Percentiles rank a stretch among this genome's conserved stretches.
Evolutionary conservation across 2,888 invertebrate genomes (phyloP).

Genomic region (Heliconius cydno): DNA sequence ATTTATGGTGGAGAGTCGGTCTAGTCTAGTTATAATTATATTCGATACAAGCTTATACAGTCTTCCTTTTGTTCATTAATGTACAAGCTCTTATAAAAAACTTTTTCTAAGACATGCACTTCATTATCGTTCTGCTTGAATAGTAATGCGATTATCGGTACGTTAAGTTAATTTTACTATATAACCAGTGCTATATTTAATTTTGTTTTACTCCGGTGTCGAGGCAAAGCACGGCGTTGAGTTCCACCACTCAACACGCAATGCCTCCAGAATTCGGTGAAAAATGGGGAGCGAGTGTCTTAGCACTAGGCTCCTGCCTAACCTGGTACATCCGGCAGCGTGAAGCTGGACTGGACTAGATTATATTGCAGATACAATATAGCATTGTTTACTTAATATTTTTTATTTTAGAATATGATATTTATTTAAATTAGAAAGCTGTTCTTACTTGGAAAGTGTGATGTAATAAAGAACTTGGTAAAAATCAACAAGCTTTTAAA

Average conservation of each 20-base stretch:
- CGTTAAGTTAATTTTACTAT: not conserved
- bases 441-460: not conserved
- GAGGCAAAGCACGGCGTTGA: too few species aligned
- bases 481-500: not conserved
- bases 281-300: too few species aligned
- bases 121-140: not conserved
- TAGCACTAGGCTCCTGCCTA: too few species aligned
- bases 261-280: too few species aligned
- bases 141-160: not conserved
- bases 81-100: too few species aligned
- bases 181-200: not conserved
- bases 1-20: not conserved
- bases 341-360: not conserved
- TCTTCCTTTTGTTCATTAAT: too few species aligned
- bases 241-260: too few species aligned
- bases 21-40: not conserved
- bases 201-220: too few species aligned
- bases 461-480: not conserved
- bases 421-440: not conserved
- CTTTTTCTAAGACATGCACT: too few species aligned
- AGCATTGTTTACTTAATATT: not conserved
- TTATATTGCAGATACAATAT: too few species aligned
- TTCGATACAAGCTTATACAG: not conserved
- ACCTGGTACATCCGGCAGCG: too few species aligned
- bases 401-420: not conserved